Evolutionary conservation across 2,113 vertebrate species (phyloP).

Genomic region (Delphinapterus leucas): DNA sequence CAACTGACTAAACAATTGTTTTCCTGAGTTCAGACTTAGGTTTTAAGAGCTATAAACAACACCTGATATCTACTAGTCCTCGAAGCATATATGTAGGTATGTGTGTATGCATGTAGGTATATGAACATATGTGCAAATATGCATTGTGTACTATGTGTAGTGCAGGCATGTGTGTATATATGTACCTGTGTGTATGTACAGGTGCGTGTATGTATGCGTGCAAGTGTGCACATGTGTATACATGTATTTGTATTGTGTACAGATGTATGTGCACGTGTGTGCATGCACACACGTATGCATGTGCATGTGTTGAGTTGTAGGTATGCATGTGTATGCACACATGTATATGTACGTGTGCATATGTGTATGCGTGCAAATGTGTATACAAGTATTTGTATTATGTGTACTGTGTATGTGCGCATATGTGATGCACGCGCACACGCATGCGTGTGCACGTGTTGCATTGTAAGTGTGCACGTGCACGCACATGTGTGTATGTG

Average conservation of each 20-base stretch:
- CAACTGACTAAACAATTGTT: not conserved
- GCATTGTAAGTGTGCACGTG: too few relatives aligned
- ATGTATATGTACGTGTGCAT: fast-evolving
- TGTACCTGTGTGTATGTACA: fast-evolving
- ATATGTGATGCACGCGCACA: too few relatives aligned
- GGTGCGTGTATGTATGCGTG: fast-evolving
- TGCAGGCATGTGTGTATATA: not conserved
- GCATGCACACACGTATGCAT: too few relatives aligned
- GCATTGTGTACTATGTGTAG: not conserved
- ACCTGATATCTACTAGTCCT: not conserved
- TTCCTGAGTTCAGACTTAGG: not conserved
- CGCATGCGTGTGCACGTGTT: too few relatives aligned
- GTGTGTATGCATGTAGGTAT: not conserved
- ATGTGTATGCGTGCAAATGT: too few relatives aligned
- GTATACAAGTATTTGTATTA: too few relatives aligned
- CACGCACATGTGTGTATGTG: fast-evolving
- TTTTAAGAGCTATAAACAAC: not conserved
- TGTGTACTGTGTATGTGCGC: too few relatives aligned
- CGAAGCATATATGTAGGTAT: not conserved
- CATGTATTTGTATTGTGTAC: fast-evolving
- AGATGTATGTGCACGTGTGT: too few relatives aligned
- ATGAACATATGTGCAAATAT: not conserved
- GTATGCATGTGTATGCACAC: too few relatives aligned
- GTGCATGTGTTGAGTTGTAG: not conserved
- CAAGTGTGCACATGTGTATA: fast-evolving